Percentiles rank a stretch among this genome's conserved stretches.
phyloP scores from a whole-genome alignment of 2,888 invertebrate genomes.

The Xanthorhoe designata region DNA sequence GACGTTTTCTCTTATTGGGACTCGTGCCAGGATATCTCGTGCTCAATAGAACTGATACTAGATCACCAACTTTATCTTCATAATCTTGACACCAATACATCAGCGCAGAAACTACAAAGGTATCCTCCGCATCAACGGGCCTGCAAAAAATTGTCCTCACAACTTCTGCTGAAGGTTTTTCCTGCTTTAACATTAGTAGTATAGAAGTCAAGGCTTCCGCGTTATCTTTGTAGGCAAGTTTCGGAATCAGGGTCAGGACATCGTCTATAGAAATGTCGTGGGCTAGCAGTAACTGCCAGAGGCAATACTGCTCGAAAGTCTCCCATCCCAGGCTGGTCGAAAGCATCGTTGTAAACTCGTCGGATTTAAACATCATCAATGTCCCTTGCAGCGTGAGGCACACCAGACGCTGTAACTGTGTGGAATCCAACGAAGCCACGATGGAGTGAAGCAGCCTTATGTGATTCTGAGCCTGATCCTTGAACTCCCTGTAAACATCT shows the following conservation, averaged over 20 bases:
- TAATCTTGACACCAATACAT: conserved; percentile 98
- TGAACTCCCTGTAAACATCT: conserved; percentile 96
- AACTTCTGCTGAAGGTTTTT: conserved; percentile 94
- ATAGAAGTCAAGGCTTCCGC: conserved; percentile 97
- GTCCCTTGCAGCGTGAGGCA: conserved; percentile 96
- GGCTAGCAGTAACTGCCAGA: conserved; percentile 98
- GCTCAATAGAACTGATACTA: conserved; percentile 91
- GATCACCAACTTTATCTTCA: conserved; percentile 94
- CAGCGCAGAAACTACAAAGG: conserved; percentile 95
- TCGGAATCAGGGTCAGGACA: conserved; percentile 90
- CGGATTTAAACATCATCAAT: conserved; percentile 92
- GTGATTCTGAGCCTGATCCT: conserved; percentile 94
- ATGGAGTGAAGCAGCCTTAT: conserved; percentile 94
- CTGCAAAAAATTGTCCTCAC: conserved; percentile 93
- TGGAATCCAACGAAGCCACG: conserved; percentile 95
- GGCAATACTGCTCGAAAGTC: conserved; percentile 98
- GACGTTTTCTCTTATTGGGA: conserved; percentile 96
- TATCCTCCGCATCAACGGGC: conserved; percentile 90
- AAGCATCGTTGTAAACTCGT: conserved; percentile 90
- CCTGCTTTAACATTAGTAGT: conserved; percentile 95
- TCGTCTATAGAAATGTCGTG: conserved; percentile 97
- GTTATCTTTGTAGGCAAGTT: conserved; percentile 93
- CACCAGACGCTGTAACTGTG: conserved; percentile 95
- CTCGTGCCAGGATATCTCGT: conserved; percentile 94
- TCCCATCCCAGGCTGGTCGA: conserved; percentile 97